Evolutionary conservation across 2,113 vertebrate species (phyloP).

Genomic region (Junco hyemalis): DNA sequence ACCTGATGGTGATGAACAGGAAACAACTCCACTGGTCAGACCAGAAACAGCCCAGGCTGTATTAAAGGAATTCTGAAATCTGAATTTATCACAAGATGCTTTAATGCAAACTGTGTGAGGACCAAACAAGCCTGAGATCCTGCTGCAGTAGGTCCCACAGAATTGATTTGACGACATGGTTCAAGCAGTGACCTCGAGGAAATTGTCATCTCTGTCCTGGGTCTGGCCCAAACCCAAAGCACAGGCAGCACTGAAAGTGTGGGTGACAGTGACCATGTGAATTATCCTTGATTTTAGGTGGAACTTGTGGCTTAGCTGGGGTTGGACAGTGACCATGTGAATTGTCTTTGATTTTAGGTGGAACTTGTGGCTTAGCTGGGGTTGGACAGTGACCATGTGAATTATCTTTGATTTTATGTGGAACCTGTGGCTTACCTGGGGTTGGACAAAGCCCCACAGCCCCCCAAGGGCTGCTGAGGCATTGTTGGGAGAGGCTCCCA

Average conservation of each 20-base stretch:
- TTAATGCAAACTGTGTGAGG: not conserved
- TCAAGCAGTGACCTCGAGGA: not conserved
- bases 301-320: not conserved
- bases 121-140: not conserved
- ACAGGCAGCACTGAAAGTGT: not conserved
- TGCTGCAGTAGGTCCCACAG: not conserved
- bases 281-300: too few relatives aligned
- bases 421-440: too few relatives aligned
- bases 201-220: not conserved
- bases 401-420: too few relatives aligned
- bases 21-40: not conserved
- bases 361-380: not conserved
- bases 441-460: too few relatives aligned
- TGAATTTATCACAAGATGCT: not conserved
- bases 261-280: not conserved
- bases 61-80: not conserved
- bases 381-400: too few relatives aligned
- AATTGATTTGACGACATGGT: not conserved
- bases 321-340: not conserved
- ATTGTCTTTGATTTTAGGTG: too few relatives aligned
- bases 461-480: fast-evolving
- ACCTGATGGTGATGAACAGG: not conserved
- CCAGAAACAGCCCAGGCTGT: not conserved
- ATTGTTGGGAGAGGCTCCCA: not conserved
- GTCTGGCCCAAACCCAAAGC: not conserved